A percentile compares a stretch with the other conserved stretches of the same genome.
These are phyloP conservation scores for Xenopus laevis DNA, from an alignment of 2,113 vertebrate genomes.

Conservation along the genomic window DNA sequence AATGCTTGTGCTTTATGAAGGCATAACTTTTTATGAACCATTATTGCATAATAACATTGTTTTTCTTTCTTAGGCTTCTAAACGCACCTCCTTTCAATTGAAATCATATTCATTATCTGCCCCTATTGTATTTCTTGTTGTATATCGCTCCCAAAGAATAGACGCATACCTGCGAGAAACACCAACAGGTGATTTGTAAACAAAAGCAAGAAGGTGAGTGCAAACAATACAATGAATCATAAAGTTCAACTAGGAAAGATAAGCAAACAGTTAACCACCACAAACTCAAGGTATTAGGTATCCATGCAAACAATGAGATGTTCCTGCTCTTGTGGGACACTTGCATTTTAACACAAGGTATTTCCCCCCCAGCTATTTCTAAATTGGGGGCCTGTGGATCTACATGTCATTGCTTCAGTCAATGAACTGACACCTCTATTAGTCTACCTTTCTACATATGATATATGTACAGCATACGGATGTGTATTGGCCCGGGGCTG, in stretches of 20 bases:
- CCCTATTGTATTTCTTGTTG: constrained; percentile 38
- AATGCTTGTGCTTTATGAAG: too few species aligned
- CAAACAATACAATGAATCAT: constrained; percentile 43
- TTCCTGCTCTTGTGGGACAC: constrained; percentile 14
- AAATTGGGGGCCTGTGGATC: not conserved
- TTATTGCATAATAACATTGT: too few species aligned
- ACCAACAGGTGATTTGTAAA: constrained; percentile 46
- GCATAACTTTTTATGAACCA: too few species aligned
- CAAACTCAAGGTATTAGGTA: constrained; percentile 30
- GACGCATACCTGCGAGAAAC: constrained; percentile 32
- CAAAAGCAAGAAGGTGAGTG: constrained; percentile 34
- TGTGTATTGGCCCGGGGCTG: constrained; percentile 26
- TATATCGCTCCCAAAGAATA: constrained; percentile 19
- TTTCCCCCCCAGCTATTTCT: constrained; percentile 35
- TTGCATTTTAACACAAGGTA: constrained; percentile 20
- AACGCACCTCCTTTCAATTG: not conserved
- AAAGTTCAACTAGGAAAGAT: constrained; percentile 32
- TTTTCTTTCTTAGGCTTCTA: too few species aligned
- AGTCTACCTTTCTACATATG: constrained; percentile 10
- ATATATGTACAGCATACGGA: constrained; percentile 13
- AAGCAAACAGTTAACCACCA: constrained; percentile 33
- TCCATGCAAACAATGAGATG: constrained; percentile 32
- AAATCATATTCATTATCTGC: constrained; percentile 25
- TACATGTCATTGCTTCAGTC: not conserved
- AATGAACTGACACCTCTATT: not conserved